A percentile compares a stretch with the other conserved stretches of the same genome.
phyloP scores from a whole-genome alignment of 1,140 invertebrate species.

The Macrosteles quadrilineatus region DNA sequence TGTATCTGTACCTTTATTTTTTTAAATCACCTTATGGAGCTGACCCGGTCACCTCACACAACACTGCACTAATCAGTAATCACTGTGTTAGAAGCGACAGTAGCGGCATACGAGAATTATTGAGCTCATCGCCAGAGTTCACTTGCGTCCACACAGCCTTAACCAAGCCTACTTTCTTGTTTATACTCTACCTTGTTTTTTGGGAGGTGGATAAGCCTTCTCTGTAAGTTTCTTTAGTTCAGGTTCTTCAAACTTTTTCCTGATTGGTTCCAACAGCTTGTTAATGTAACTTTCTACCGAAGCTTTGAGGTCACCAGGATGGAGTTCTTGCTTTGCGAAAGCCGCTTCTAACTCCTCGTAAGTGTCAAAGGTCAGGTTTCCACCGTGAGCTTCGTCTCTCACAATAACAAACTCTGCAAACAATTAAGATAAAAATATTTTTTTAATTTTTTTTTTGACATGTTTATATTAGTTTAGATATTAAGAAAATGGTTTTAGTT shows the following conservation, averaged over 20 bases:
- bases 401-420: conserved; percentile 49
- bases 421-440: too few species aligned
- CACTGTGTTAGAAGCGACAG: too few species aligned
- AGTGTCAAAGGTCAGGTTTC: conserved; percentile 69
- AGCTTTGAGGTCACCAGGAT: conserved; percentile 92
- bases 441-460: too few species aligned
- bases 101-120: too few species aligned
- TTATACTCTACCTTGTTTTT: conserved; percentile 54
- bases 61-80: too few species aligned
- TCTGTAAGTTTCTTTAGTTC: conserved; percentile 68
- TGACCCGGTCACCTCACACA: too few species aligned
- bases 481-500: neutral
- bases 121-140: too few species aligned
- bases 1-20: too few species aligned
- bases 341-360: conserved; percentile 77
- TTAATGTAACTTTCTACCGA: conserved; percentile 86
- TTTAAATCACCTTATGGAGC: too few species aligned
- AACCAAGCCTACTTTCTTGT: too few species aligned
- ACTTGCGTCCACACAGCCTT: too few species aligned
- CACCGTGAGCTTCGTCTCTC: conserved; percentile 61
- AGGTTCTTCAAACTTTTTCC: conserved; percentile 80
- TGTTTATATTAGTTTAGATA: neutral
- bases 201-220: conserved; percentile 81
- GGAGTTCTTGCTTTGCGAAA: conserved; percentile 79
- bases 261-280: conserved; percentile 83